Conservation (phyloP, 2,888 invertebrate species). For the Pseudococcus longispinus region DNA sequence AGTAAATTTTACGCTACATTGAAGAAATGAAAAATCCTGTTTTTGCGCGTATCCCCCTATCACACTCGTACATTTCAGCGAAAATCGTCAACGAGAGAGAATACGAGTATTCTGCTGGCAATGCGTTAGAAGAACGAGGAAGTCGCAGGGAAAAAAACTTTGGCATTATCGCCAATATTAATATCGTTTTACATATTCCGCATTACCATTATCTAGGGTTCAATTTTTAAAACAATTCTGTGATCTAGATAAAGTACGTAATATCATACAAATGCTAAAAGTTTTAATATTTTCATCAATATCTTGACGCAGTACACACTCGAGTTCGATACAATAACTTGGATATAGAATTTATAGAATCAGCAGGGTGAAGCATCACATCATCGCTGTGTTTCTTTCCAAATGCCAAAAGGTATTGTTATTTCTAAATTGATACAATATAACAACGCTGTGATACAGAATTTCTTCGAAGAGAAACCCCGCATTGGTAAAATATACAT, state of each 20-base stretch:
- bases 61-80: neutral
- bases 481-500: neutral
- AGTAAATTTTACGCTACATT: slow-evolving; percentile 6
- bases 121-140: neutral
- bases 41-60: neutral
- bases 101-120: neutral
- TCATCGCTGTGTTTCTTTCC: neutral
- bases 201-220: neutral
- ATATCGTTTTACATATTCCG: slow-evolving; percentile 5
- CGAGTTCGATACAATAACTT: neutral
- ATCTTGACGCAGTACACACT: neutral
- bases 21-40: neutral
- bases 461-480: neutral
- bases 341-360: neutral
- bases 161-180: slow-evolving; percentile 12
- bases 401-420: neutral
- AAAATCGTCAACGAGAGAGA: neutral
- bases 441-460: neutral
- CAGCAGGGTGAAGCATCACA: too few relatives aligned
- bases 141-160: neutral
- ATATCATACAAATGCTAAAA: neutral
- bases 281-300: neutral
- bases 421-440: neutral
- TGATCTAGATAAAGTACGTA: neutral
- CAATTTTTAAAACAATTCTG: neutral